Conservation (phyloP, 2,888 invertebrate genomes). For the Calliopum simillimum region DNA sequence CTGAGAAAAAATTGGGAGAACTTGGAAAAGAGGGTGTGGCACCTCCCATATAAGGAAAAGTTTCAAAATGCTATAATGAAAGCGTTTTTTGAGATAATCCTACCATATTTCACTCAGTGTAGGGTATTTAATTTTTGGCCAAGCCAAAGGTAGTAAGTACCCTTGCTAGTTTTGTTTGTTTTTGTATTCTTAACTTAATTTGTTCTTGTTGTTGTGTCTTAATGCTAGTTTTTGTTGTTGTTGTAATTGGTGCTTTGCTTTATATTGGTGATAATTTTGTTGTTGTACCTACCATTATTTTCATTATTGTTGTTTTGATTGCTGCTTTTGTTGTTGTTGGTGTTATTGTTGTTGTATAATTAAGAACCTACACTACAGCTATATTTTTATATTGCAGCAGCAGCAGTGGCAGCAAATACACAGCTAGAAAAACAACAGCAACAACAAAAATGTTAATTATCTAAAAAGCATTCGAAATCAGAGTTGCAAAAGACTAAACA, state of each 20-base stretch:
- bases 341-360: conserved; percentile 31
- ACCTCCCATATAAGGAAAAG: too few species aligned
- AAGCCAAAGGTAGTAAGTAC: too few species aligned
- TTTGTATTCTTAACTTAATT: conserved; percentile 6
- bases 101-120: too few species aligned
- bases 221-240: conserved; percentile 1
- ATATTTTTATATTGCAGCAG: neutral
- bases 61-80: too few species aligned
- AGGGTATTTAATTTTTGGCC: too few species aligned
- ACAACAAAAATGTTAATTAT: conserved; percentile 17
- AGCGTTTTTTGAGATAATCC: too few species aligned
- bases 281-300: neutral
- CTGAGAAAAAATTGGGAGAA: too few species aligned
- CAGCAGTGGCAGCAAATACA: conserved; percentile 12
- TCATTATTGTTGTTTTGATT: neutral
- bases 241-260: neutral
- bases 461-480: neutral
- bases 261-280: neutral
- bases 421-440: conserved; percentile 36
- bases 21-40: too few species aligned
- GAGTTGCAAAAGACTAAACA: conserved; percentile 28
- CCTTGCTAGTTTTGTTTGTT: neutral
- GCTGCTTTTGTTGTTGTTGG: too few species aligned
- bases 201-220: conserved; percentile 14
- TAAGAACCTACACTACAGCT: conserved; percentile 34